These are phyloP conservation scores for Plectrocnemia conspersa DNA, from an alignment of 1,140 invertebrate genomes.

Conservation along the genomic window DNA sequence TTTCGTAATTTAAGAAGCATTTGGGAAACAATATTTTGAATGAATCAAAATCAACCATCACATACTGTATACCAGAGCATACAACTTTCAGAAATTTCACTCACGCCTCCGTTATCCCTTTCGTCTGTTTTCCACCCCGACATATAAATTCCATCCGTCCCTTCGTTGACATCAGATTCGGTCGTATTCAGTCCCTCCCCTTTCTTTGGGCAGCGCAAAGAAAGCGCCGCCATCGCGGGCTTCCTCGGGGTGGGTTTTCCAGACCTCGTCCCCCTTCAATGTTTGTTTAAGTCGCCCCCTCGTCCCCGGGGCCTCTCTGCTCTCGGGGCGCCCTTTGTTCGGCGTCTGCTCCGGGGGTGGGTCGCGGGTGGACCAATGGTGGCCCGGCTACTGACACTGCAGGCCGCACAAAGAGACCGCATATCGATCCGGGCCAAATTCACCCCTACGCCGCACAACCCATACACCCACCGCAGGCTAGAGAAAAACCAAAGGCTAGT, in stretches of 20 bases:
- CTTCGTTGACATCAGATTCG: neutral
- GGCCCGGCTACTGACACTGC: slow-evolving; percentile 22
- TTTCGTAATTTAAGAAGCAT: too few relatives aligned
- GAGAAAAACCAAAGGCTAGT: too few relatives aligned
- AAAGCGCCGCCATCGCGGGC: slow-evolving; percentile 15
- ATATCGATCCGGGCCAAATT: slow-evolving; percentile 28
- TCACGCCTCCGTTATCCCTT: too few relatives aligned
- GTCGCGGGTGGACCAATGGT: slow-evolving; percentile 7
- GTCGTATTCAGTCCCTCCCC: slow-evolving; percentile 1
- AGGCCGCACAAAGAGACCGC: slow-evolving; percentile 15
- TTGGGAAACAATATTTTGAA: too few relatives aligned
- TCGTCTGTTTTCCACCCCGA: too few relatives aligned
- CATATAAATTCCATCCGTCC: too few relatives aligned
- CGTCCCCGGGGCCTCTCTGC: too few relatives aligned
- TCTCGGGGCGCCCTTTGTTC: slow-evolving; percentile 7
- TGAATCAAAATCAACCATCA: too few relatives aligned
- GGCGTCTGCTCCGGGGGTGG: neutral
- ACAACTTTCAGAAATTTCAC: too few relatives aligned
- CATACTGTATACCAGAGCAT: too few relatives aligned
- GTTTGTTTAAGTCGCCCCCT: slow-evolving; percentile 6
- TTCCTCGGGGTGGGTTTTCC: neutral
- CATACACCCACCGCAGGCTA: neutral
- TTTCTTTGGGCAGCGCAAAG: slow-evolving; percentile 2
- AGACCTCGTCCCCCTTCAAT: neutral
- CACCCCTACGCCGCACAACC: slow-evolving; percentile 7